phyloP scores from a whole-genome alignment of 2,113 vertebrate species.

The Ictidomys tridecemlineatus region DNA sequence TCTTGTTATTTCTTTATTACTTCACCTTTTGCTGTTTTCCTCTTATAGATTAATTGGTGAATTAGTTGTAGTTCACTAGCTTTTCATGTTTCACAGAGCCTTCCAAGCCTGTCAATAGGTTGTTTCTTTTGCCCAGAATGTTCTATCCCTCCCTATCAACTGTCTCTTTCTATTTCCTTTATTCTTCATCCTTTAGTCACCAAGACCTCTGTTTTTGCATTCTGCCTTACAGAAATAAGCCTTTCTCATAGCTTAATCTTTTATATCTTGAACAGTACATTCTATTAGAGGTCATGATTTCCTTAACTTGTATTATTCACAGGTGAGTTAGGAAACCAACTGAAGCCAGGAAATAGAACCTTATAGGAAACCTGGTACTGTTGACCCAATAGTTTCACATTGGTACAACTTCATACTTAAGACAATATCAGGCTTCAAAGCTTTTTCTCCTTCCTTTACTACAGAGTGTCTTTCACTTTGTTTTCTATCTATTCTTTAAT shows the following conservation, averaged over 20 bases:
- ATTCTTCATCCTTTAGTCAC: not conserved
- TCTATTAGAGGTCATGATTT: constrained; percentile 8
- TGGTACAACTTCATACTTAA: not conserved
- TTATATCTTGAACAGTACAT: not conserved
- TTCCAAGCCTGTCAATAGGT: not conserved
- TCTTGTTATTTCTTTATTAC: not conserved
- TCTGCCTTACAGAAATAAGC: not conserved
- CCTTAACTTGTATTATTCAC: not conserved
- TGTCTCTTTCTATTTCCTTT: not conserved
- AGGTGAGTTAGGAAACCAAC: constrained; percentile 29
- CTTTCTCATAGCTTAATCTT: constrained; percentile 27
- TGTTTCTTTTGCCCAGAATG: not conserved
- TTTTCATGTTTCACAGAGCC: not conserved
- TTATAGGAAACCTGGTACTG: not conserved
- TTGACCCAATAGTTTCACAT: not conserved
- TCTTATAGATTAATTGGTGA: not conserved
- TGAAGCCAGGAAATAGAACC: not conserved
- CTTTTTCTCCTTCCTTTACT: not conserved
- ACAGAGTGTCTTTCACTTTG: not conserved
- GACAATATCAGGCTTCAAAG: not conserved
- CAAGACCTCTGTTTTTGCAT: not conserved
- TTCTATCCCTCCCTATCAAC: not conserved
- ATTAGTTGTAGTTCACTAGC: not conserved
- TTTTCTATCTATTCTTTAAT: constrained; percentile 1
- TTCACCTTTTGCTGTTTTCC: constrained; percentile 8